phyloP scores from a whole-genome alignment of 2,888 invertebrate genomes.

The Aradus depressus region DNA sequence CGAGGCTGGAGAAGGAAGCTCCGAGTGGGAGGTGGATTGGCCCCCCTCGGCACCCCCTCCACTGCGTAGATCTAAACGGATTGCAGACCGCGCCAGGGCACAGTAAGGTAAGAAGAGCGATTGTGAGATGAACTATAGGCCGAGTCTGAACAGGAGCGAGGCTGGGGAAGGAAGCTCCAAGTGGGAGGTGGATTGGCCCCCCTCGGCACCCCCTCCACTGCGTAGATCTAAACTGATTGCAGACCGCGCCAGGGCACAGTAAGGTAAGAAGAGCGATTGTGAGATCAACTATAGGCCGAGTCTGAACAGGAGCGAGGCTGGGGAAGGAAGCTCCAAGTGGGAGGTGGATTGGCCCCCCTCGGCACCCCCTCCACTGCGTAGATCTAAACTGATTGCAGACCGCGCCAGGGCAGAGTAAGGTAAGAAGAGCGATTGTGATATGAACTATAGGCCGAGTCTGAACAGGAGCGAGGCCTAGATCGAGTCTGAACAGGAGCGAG shows the following conservation, averaged over 20 bases:
- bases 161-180: neutral
- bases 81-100: constrained; percentile 4
- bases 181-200: neutral
- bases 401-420: neutral
- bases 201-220: neutral
- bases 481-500: too few relatives aligned
- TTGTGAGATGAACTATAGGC: constrained; percentile 23
- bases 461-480: neutral
- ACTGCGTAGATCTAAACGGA: constrained; percentile 2
- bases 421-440: too few relatives aligned
- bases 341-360: neutral
- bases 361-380: neutral
- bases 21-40: neutral
- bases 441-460: constrained; percentile 9
- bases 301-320: neutral
- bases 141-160: neutral
- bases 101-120: too few relatives aligned
- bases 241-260: constrained; percentile 1
- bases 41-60: neutral
- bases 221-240: constrained; percentile 7
- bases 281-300: constrained; percentile 22
- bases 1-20: neutral
- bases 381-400: constrained; percentile 8
- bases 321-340: neutral
- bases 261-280: too few relatives aligned